phyloP scores from a whole-genome alignment of 1,140 invertebrate genomes.

The Potamilus streckersoni region DNA sequence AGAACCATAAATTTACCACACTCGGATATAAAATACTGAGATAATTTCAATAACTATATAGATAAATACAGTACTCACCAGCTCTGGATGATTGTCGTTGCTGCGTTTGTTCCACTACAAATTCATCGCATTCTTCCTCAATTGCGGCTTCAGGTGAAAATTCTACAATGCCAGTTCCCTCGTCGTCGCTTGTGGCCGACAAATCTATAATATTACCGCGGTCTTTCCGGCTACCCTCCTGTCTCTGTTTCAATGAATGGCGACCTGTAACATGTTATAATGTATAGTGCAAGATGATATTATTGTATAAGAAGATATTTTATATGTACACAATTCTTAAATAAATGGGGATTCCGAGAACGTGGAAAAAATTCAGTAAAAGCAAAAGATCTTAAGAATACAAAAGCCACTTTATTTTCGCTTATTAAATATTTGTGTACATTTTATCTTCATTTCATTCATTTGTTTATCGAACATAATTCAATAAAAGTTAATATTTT shows the following conservation, averaged over 20 bases:
- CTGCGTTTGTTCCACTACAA: constrained; percentile 11
- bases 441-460: no score
- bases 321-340: background rate
- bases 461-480: no score
- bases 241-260: background rate
- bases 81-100: constrained; percentile 20
- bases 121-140: constrained; percentile 40
- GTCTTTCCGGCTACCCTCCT: constrained; percentile 5
- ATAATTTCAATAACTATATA: background rate
- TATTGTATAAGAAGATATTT: background rate
- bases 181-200: constrained; percentile 46
- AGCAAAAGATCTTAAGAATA: background rate
- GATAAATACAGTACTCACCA: background rate
- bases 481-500: no score
- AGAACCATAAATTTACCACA: no score
- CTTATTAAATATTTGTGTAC: no score
- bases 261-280: background rate
- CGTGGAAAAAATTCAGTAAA: background rate
- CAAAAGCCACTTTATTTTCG: no score
- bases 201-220: constrained; percentile 9
- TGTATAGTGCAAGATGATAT: background rate
- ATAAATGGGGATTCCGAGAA: background rate
- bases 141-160: constrained; percentile 52
- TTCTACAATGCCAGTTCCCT: constrained; percentile 52
- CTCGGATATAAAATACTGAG: background rate